phyloP scores from a whole-genome alignment of 1,140 invertebrate species.

The Magallana ariakensis region DNA sequence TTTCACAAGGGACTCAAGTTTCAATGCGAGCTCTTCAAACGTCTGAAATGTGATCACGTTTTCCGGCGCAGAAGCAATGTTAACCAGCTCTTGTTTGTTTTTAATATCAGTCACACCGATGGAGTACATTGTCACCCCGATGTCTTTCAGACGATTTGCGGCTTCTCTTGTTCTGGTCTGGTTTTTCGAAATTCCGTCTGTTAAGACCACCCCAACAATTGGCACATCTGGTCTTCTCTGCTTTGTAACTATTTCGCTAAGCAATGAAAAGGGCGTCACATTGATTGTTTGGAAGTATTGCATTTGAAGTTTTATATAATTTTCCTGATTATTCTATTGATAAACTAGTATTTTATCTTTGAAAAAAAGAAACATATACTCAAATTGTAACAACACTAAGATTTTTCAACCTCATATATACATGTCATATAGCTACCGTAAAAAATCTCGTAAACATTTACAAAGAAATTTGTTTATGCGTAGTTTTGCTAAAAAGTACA shows the following conservation, averaged over 20 bases:
- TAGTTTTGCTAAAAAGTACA: too few relatives aligned
- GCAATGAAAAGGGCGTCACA: too few relatives aligned
- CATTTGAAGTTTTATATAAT: too few relatives aligned
- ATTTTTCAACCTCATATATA: too few relatives aligned
- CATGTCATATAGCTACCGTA: too few relatives aligned
- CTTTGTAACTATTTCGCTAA: neutral
- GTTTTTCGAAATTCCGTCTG: conserved; percentile 61
- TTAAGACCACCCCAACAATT: conserved; percentile 66
- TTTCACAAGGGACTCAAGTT: conserved; percentile 39
- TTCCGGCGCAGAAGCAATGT: conserved; percentile 47
- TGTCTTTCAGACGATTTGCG: conserved; percentile 52
- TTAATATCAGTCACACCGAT: conserved; percentile 56
- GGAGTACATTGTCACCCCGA: conserved; percentile 59
- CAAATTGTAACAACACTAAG: too few relatives aligned
- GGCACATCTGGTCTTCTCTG: conserved; percentile 28
- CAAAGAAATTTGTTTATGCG: too few relatives aligned
- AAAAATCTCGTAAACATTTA: too few relatives aligned
- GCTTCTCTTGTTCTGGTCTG: conserved; percentile 51
- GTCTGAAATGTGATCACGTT: conserved; percentile 44
- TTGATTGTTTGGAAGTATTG: too few relatives aligned
- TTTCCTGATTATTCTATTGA: too few relatives aligned
- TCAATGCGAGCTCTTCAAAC: conserved; percentile 38
- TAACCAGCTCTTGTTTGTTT: conserved; percentile 46
- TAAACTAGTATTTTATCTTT: too few relatives aligned
- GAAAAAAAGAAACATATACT: too few relatives aligned